phyloP scores from a whole-genome alignment of 1,140 invertebrate genomes.

The Orchesella cincta region DNA sequence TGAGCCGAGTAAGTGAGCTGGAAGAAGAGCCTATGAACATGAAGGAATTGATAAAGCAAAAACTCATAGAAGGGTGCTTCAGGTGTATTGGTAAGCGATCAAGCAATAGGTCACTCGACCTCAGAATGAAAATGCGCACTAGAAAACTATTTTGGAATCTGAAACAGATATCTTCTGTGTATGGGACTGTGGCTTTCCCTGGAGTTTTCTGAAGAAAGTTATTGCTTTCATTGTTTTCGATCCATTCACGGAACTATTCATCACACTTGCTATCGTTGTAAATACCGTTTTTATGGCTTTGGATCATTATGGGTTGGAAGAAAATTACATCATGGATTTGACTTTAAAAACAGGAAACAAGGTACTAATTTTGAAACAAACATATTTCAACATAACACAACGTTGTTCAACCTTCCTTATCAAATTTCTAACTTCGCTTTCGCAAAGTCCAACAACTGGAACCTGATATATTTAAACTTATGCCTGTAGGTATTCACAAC shows the following conservation, averaged over 20 bases:
- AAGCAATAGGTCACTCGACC: conserved; percentile 50
- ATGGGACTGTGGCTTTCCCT: conserved; percentile 91
- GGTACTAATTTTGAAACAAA: conserved; percentile 63
- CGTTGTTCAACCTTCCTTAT: background rate
- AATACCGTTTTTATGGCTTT: conserved; percentile 97
- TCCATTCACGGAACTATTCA: conserved; percentile 96
- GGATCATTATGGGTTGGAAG: conserved; percentile 92
- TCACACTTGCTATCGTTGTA: conserved; percentile 95
- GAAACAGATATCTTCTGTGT: conserved; percentile 85
- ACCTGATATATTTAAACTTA: background rate
- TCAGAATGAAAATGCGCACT: background rate
- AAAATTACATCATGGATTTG: conserved; percentile 69
- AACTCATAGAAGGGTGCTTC: conserved; percentile 69
- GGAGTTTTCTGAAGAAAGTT: conserved; percentile 62
- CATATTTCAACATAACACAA: background rate
- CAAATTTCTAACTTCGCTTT: background rate
- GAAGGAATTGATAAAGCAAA: conserved; percentile 81
- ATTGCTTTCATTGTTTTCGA: conserved; percentile 89
- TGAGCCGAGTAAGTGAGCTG: background rate
- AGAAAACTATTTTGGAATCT: background rate
- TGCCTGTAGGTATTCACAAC: conserved; percentile 88
- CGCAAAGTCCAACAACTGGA: background rate
- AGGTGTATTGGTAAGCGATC: conserved; percentile 65
- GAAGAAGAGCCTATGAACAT: conserved; percentile 61
- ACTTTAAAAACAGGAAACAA: conserved; percentile 91